Base-by-base conservation (phyloP, 1,140 invertebrate species). In the Reticulitermes speratus region DNA sequence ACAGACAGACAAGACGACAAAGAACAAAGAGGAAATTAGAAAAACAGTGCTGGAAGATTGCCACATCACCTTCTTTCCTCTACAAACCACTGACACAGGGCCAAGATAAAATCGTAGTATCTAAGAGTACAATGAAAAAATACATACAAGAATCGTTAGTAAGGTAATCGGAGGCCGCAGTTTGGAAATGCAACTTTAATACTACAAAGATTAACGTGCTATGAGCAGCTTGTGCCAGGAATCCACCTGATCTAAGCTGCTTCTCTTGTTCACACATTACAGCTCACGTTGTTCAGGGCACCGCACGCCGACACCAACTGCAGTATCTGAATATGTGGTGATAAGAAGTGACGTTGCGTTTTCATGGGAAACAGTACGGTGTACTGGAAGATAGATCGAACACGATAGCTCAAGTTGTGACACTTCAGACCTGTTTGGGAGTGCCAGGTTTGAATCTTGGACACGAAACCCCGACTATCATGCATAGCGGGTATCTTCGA, bases 61-160 rank as follows among this genome's bases (percentile, higher is more conserved):
- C 65, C 65, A 75, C n/a, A 75, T 75, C 65, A 75, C n/a, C 65
- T 75, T 75, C 65, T 6, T 75, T 75, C 65, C 25, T n/a, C 65
- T 75, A 75, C 25, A 75, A 25, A 75, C 14, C 65, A 75, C 65
- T 9, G 14, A 75, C 65, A 75, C 8, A 9, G 65, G 25, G 5
- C 25, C 25, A 30, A 75, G 65, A 30, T 75, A 30, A 75, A 75
- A 75, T 30, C n/a, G 14, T 30, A 75, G 25, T 6, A 30, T n/a
- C 65, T 6, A n/a, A 3, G 12, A 69, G n/a, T 11, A 3, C 55
- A 59, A 6, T 19, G 55, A 23, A 59, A 59, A 59, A 59, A 59
- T 59, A 23, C 14, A 8, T 59, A 59, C 14, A 19, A 23, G 55
- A 5, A 59, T 65, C 21, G 19, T 65, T 23, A 65, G 59, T 8